Conservation (phyloP, 2,113 vertebrate genomes). For the Zapus hudsonius region DNA sequence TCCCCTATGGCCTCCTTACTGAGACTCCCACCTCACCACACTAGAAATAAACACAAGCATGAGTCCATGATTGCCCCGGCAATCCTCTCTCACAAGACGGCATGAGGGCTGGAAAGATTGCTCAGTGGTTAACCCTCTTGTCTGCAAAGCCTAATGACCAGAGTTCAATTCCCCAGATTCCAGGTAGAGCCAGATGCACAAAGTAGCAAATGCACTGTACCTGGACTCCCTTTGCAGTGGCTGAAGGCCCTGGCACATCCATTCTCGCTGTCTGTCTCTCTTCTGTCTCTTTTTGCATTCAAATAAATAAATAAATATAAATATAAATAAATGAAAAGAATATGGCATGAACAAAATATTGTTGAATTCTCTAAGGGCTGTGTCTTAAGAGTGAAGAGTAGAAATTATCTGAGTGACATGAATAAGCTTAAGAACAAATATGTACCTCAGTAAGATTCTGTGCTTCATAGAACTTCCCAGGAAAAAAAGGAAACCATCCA, state of each 20-base stretch:
- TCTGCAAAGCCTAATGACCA: too few relatives aligned
- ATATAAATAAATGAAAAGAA: too few relatives aligned
- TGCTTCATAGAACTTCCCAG: background rate
- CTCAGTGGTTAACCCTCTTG: too few relatives aligned
- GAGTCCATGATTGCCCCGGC: background rate
- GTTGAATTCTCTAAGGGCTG: background rate
- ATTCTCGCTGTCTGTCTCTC: too few relatives aligned
- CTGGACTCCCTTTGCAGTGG: too few relatives aligned
- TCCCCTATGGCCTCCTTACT: background rate
- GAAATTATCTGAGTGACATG: background rate
- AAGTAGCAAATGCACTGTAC: too few relatives aligned
- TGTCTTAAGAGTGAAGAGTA: conserved; percentile 18
- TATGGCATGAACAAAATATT: background rate
- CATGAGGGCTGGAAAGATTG: too few relatives aligned
- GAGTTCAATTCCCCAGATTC: too few relatives aligned
- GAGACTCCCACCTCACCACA: background rate
- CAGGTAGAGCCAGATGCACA: too few relatives aligned
- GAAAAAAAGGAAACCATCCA: background rate
- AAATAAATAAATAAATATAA: too few relatives aligned
- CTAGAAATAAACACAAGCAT: background rate
- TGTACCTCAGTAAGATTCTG: background rate
- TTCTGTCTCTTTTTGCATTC: too few relatives aligned
- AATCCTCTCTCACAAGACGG: background rate
- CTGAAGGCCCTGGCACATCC: too few relatives aligned
- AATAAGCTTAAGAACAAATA: background rate